Percentiles rank a stretch among this genome's conserved stretches.
These are phyloP conservation scores for Plumapathes pennacea DNA, from an alignment of 92 coral and sea anemone genomes.

Conservation along the genomic window DNA sequence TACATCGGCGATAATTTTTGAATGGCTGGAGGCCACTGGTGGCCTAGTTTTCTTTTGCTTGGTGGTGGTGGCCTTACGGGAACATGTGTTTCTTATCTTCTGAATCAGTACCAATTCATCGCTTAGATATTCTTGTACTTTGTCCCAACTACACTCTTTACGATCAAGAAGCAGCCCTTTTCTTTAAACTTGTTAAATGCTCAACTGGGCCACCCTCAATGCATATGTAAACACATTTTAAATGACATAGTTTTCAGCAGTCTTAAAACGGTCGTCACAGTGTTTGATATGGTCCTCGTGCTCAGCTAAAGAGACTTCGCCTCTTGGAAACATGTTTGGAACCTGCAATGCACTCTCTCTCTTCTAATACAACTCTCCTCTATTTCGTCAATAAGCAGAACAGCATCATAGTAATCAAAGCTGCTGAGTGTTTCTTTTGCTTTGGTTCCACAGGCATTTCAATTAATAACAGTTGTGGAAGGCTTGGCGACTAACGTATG, in stretches of 20 bases:
- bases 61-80: too few relatives aligned
- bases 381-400: constrained; percentile 12
- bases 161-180: too few relatives aligned
- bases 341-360: constrained; percentile 13
- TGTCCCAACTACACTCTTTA: too few relatives aligned
- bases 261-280: constrained; percentile 32
- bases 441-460: neutral
- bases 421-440: constrained; percentile 24
- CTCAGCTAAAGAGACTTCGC: constrained; percentile 4
- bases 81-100: too few relatives aligned
- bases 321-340: constrained; percentile 15
- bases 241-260: constrained; percentile 39
- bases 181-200: constrained; percentile 42
- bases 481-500: neutral
- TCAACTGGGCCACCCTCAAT: constrained; percentile 14
- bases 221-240: constrained; percentile 46
- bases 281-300: constrained; percentile 14
- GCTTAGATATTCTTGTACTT: too few relatives aligned
- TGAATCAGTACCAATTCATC: too few relatives aligned
- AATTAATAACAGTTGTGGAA: neutral
- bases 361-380: constrained; percentile 20
- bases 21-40: too few relatives aligned
- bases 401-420: constrained; percentile 19
- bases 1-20: too few relatives aligned
- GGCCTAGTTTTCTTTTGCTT: too few relatives aligned